Evolutionary conservation across 2,888 invertebrate species (phyloP).

Genomic region (Macrosiphum euphorbiae): DNA sequence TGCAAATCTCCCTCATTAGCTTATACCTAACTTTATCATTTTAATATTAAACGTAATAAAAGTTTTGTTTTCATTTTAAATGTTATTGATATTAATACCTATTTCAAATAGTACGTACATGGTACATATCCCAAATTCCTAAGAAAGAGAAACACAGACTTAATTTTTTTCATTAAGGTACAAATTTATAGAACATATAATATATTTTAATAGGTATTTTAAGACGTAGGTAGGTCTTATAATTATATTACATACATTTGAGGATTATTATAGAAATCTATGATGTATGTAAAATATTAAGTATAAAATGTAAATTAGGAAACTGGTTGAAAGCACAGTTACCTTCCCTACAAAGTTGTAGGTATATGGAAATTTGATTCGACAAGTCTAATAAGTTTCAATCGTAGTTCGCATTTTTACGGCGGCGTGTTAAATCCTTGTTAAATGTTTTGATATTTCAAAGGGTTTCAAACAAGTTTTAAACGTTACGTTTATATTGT

Average conservation of each 20-base stretch:
- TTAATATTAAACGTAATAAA: neutral
- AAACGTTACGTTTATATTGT: neutral
- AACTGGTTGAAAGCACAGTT: neutral
- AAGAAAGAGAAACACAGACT: neutral
- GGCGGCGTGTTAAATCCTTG: neutral
- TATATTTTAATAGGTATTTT: neutral
- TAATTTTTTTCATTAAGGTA: neutral
- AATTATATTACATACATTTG: neutral
- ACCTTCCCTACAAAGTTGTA: too few relatives aligned
- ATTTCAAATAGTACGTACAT: neutral
- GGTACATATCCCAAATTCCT: neutral
- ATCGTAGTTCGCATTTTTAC: neutral
- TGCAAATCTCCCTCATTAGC: neutral
- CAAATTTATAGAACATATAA: neutral
- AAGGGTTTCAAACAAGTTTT: neutral
- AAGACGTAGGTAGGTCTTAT: too few relatives aligned
- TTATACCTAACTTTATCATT: neutral
- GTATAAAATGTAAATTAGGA: neutral
- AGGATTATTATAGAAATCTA: neutral
- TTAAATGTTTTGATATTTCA: neutral
- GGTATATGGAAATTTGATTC: too few relatives aligned
- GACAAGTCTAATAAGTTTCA: neutral
- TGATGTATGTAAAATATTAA: neutral
- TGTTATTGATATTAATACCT: neutral
- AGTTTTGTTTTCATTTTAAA: neutral